Base-by-base conservation (phyloP, 2,797 vertebrate genomes). In the Myiotriccus ornatus region DNA sequence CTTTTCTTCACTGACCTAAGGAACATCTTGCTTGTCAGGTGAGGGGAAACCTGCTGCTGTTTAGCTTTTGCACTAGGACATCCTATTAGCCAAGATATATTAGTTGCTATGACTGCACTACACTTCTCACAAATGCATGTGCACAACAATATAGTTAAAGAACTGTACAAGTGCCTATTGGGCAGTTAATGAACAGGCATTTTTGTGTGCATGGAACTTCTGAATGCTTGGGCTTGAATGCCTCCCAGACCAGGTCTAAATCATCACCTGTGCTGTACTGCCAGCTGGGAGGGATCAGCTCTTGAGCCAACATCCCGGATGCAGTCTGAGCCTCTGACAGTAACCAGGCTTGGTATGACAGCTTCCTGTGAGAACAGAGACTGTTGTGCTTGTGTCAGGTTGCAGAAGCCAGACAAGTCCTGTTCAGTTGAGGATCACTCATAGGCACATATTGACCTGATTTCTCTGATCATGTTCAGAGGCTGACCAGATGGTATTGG, bases 401-500 rank as follows among this genome's bases (percentile, higher is more conserved):
- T 70, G 70, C 59, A 77, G 68, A 52, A 82, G 63, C 43, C 8
- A 11, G 56, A 68, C 6, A 34, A 57, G 57, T 44, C 39, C 60
- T 2, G 10, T 55, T 55, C 55, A 64, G 7, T 53, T 77, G 44
- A 64, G 39, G 27, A 69, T 73, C 4, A 15, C 46, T 50, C 97
- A 96, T 88, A 96, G 97, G 96, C 89, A 97, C 85, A 85, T 12
- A 97, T 92, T 95, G 97, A 93, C 98, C 98, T 96, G 94, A 96
- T 98, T 98, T 95, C 94, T 87, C 92, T 94, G 93, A 96, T 98
- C 14, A 96, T 97, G 98, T 95, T 94, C 97, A 95, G 96, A 95
- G 87, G 89, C 94, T 90, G 75, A 90, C 96, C 98, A 98, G 98
- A 98, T 98, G 98, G 98, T 82, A 95, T 2, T 74, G 67, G 16